phyloP scores from a whole-genome alignment of 2,888 invertebrate genomes.

The Cephus sareptanus region DNA sequence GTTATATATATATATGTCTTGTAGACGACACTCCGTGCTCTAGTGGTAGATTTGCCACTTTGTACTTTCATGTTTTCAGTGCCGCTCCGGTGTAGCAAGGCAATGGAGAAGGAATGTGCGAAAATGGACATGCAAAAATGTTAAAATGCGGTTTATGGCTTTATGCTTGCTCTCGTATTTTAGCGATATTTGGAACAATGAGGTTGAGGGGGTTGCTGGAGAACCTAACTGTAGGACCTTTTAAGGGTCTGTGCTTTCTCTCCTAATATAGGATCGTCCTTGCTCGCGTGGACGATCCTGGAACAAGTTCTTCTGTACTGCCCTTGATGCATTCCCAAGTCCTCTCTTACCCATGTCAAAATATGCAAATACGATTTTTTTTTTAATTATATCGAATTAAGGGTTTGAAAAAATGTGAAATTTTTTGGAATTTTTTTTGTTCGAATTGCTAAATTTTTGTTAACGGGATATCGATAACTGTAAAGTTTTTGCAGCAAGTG shows the following conservation, averaged over 20 bases:
- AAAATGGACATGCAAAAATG: conserved; percentile 39
- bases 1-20: conserved; percentile 35
- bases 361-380: not conserved
- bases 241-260: conserved; percentile 1
- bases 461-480: not conserved
- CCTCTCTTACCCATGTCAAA: not conserved
- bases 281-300: not conserved
- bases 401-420: too few species aligned
- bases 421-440: too few species aligned
- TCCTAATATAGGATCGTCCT: not conserved
- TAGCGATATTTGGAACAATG: conserved; percentile 55
- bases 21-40: conserved; percentile 9
- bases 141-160: conserved; percentile 56
- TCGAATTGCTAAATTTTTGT: not conserved
- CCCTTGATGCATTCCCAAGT: not conserved
- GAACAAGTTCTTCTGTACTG: not conserved
- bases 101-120: not conserved
- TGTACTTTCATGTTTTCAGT: conserved; percentile 46
- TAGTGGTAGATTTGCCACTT: conserved; percentile 25
- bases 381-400: not conserved
- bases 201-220: conserved; percentile 19
- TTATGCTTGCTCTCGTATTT: conserved; percentile 48
- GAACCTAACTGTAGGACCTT: conserved; percentile 43
- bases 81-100: not conserved
- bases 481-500: not conserved